Conservation (phyloP, 2,797 vertebrate species). For the Acrossocheilus fasciatus region DNA sequence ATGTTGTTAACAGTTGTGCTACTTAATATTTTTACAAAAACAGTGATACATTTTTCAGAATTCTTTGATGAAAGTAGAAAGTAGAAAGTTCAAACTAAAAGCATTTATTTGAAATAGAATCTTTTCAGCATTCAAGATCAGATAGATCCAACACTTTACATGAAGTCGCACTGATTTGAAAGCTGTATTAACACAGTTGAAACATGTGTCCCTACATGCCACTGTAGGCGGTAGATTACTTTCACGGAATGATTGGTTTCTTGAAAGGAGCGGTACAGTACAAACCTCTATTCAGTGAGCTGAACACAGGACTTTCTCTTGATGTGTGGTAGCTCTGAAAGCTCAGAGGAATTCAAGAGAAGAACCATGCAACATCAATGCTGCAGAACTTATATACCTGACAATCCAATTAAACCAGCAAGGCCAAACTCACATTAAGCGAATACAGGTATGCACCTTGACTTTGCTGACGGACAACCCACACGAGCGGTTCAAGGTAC, state of each 20-base stretch:
- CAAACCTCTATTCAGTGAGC: not conserved
- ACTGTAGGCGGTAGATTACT: constrained; percentile 12
- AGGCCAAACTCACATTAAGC: not conserved
- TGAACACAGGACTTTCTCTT: not conserved
- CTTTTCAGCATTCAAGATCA: not conserved
- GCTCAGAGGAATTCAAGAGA: not conserved
- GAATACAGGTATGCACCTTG: not conserved
- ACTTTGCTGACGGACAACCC: not conserved
- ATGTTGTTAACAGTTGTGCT: no score
- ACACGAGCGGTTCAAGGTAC: not conserved
- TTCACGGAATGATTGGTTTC: constrained; percentile 19
- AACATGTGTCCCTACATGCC: constrained; percentile 20
- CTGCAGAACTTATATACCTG: not conserved
- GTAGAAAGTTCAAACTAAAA: no score
- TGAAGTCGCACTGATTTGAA: not conserved
- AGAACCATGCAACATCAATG: not conserved
- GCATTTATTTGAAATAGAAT: no score
- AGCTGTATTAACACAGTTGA: not conserved
- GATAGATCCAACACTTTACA: not conserved
- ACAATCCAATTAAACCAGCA: constrained; percentile 4
- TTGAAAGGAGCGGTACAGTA: not conserved
- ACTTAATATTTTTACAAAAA: no score
- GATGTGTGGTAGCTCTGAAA: constrained; percentile 4
- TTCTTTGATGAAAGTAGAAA: no score
- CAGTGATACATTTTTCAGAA: no score